A percentile compares a stretch with the other conserved stretches of the same genome.
phyloP scores from a whole-genome alignment of 2,113 vertebrate species.

The Machaerirhynchus nigripectus region DNA sequence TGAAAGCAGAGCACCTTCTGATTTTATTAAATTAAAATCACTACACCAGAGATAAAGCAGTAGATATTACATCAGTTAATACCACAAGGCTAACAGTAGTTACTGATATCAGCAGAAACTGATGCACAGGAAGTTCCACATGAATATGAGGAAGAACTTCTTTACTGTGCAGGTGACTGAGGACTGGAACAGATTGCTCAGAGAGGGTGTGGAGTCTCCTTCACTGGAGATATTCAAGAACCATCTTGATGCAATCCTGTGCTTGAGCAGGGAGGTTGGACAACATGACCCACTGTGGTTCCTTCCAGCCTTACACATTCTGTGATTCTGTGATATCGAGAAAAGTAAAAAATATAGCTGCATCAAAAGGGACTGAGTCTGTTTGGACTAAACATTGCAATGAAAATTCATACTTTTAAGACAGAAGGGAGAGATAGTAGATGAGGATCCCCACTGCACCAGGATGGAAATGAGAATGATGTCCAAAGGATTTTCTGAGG shows the following conservation, averaged over 20 bases:
- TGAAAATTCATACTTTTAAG: background rate
- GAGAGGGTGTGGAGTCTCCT: background rate
- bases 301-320: background rate
- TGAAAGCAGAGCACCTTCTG: background rate
- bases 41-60: background rate
- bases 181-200: background rate
- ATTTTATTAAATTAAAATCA: background rate
- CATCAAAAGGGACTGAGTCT: background rate
- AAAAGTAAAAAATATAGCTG: background rate
- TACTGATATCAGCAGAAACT: background rate
- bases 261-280: background rate
- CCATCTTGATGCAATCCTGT: background rate
- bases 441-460: background rate
- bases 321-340: background rate
- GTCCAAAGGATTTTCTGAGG: background rate
- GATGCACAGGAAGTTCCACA: background rate
- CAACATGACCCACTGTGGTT: background rate
- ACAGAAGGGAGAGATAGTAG: background rate
- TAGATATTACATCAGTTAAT: background rate
- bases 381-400: background rate
- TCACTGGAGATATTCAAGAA: background rate
- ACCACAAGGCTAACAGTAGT: background rate
- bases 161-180: too few relatives aligned
- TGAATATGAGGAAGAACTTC: background rate
- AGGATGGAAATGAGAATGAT: background rate